phyloP scores from a whole-genome alignment of 2,113 vertebrate species.

The Malurus alboscapulatus region DNA sequence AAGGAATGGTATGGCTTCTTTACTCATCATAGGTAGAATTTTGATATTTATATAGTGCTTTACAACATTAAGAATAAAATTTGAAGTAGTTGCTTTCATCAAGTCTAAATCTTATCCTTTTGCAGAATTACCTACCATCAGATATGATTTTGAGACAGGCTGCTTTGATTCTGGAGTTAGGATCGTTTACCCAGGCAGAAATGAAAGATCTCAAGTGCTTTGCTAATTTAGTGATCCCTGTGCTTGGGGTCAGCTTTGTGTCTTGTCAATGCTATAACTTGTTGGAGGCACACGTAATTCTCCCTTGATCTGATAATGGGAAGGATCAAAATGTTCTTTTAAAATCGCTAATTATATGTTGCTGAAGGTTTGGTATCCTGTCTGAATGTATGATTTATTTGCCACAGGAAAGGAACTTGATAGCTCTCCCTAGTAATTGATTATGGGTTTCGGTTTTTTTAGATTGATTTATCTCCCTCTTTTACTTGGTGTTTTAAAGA shows the following conservation, averaged over 20 bases:
- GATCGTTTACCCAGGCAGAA: neutral
- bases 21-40: neutral
- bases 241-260: neutral
- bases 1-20: neutral
- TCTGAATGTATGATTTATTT: neutral
- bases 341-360: neutral
- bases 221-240: neutral
- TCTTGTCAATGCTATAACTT: neutral
- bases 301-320: neutral
- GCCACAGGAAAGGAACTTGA: neutral
- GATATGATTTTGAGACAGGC: neutral
- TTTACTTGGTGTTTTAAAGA: neutral
- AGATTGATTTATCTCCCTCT: neutral
- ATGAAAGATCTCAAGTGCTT: neutral
- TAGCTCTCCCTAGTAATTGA: neutral
- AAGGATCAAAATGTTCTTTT: constrained; percentile 18
- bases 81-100: neutral
- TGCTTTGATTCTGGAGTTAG: neutral
- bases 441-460: neutral
- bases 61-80: neutral
- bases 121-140: neutral
- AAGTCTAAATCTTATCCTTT: neutral
- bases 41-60: neutral
- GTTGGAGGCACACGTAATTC: neutral
- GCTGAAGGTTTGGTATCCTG: neutral